Conservation (phyloP, 2,797 vertebrate species). For the Microctenopoma steveboyesi region DNA sequence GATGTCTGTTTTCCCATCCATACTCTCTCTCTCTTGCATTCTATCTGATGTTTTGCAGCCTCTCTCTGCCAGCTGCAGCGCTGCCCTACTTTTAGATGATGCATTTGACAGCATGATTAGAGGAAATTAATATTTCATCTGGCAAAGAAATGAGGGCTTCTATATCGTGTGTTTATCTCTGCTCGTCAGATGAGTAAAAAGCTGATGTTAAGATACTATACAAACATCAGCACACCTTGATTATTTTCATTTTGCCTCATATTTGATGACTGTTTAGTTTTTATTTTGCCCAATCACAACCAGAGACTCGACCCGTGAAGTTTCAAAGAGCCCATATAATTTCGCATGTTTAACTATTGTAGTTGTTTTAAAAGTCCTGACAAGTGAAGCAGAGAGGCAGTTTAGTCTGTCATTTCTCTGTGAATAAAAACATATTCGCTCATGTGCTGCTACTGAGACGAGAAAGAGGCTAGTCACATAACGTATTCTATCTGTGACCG, state of each 20-base stretch:
- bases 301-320: constrained; percentile 61
- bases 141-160: constrained; percentile 50
- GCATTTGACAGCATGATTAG: constrained; percentile 72
- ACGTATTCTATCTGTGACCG: constrained; percentile 10
- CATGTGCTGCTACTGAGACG: background rate
- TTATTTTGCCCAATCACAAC: constrained; percentile 17
- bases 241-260: background rate
- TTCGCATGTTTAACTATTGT: constrained; percentile 73
- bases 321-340: constrained; percentile 69
- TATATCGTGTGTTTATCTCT: constrained; percentile 56
- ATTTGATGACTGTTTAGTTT: background rate
- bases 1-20: constrained; percentile 16
- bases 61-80: constrained; percentile 39
- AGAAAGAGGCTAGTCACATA: background rate
- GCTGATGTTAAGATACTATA: background rate
- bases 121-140: constrained; percentile 72
- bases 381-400: constrained; percentile 18
- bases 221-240: constrained; percentile 10
- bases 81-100: constrained; percentile 72
- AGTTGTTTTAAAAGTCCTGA: constrained; percentile 40
- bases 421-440: constrained; percentile 27
- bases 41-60: constrained; percentile 5
- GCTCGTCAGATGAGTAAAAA: constrained; percentile 5
- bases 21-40: constrained; percentile 12
- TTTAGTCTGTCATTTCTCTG: constrained; percentile 12